These are phyloP conservation scores for Chroicocephalus ridibundus DNA, from an alignment of 2,113 vertebrate genomes.

Conservation along the genomic window DNA sequence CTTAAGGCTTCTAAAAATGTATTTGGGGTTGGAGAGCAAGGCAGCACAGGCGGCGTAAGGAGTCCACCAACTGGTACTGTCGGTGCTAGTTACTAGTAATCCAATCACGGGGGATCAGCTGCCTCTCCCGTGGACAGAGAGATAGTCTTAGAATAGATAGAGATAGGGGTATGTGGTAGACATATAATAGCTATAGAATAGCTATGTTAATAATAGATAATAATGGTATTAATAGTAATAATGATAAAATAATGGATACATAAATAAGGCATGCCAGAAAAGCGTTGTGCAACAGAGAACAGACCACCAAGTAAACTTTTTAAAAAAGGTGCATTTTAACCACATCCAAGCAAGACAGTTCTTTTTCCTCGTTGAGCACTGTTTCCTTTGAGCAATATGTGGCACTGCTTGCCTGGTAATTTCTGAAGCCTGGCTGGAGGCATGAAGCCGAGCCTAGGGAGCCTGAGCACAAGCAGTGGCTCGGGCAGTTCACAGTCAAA, in stretches of 20 bases:
- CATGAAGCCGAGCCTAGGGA: not conserved
- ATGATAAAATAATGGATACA: not conserved
- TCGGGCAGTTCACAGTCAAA: not conserved
- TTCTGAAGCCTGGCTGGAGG: not conserved
- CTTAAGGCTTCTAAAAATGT: slow-evolving; percentile 54
- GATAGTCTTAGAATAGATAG: not conserved
- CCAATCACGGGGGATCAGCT: slow-evolving; percentile 23
- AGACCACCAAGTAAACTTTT: not conserved
- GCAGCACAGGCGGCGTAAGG: not conserved
- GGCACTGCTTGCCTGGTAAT: not conserved
- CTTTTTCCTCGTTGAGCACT: rapidly evolving
- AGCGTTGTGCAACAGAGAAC: not conserved
- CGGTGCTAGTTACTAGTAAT: slow-evolving; percentile 24
- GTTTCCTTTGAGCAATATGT: not conserved
- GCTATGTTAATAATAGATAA: not conserved
- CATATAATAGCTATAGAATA: not conserved
- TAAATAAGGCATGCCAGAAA: not conserved
- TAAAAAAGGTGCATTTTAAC: not conserved
- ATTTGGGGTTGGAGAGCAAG: not conserved
- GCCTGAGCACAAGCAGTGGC: not conserved
- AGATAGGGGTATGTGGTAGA: not conserved
- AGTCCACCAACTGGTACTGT: slow-evolving; percentile 46
- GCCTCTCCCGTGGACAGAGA: not conserved
- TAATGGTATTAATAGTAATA: not conserved
- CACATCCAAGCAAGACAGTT: not conserved